Percentiles rank a stretch among this genome's conserved stretches.
Evolutionary conservation across 2,797 vertebrate species (phyloP).

Genomic region (Pangasius krempfi): DNA sequence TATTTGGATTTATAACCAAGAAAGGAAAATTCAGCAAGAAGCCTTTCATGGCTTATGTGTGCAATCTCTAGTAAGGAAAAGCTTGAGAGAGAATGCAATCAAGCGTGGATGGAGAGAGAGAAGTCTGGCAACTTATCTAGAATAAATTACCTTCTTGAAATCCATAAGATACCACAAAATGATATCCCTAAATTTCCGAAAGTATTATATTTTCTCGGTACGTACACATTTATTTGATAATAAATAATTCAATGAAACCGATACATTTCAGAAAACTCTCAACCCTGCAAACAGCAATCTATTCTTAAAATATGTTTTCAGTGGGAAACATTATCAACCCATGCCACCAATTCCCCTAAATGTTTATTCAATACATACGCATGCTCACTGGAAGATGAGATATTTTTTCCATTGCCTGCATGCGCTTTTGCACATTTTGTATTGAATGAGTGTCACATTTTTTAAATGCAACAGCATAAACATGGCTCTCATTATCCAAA

Average conservation of each 20-base stretch:
- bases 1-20: constrained; percentile 13
- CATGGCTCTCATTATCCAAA: not conserved
- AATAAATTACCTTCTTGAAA: not conserved
- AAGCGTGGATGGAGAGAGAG: not conserved
- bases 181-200: not conserved
- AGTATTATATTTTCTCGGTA: not conserved
- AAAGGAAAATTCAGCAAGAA: constrained; percentile 22
- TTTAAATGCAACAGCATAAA: not conserved
- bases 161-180: not conserved
- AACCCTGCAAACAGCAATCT: not conserved
- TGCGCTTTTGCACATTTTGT: not conserved
- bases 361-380: not conserved
- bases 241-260: not conserved
- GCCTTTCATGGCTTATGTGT: not conserved
- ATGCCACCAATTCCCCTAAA: not conserved
- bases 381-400: not conserved
- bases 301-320: not conserved
- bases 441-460: not conserved
- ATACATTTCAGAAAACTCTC: not conserved
- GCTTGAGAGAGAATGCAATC: not conserved
- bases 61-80: not conserved
- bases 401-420: not conserved
- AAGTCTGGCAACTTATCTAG: not conserved
- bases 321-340: not conserved
- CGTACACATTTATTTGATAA: not conserved